Evolutionary conservation across 2,113 vertebrate species (phyloP).

Genomic region (Lontra canadensis): DNA sequence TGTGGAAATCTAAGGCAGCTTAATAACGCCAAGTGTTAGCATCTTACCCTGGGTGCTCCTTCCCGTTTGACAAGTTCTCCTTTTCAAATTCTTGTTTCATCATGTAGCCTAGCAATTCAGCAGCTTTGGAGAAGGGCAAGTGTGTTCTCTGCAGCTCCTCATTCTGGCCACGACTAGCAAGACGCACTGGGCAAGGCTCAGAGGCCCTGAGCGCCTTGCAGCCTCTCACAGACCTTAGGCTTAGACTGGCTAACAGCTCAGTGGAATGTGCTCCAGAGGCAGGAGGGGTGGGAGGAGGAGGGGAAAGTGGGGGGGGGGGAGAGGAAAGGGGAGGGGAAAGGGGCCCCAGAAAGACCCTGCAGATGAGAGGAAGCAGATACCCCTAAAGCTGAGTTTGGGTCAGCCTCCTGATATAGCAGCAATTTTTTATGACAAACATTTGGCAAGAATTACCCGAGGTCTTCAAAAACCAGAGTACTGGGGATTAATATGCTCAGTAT

Average conservation of each 20-base stretch:
- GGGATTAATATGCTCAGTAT: neutral
- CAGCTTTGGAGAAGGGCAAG: neutral
- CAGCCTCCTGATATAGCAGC: neutral
- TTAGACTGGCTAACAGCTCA: neutral
- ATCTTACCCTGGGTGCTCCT: neutral
- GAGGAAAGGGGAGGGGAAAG: fast-evolving
- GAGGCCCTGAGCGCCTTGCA: neutral
- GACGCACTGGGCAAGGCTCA: neutral
- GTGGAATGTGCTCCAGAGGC: neutral
- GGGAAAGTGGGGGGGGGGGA: fast-evolving
- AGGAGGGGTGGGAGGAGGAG: too few species aligned
- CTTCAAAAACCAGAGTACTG: neutral
- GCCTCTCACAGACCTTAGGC: neutral
- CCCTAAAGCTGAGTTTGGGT: neutral
- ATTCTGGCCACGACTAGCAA: fast-evolving
- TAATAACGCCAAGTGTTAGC: neutral
- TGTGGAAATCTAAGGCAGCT: neutral
- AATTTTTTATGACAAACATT: neutral
- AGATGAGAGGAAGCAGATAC: neutral
- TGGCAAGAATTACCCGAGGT: neutral
- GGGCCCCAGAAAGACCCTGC: fast-evolving
- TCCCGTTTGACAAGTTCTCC: neutral
- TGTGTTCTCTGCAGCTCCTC: neutral
- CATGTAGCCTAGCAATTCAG: neutral
- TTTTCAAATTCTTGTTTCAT: neutral